These are phyloP conservation scores for Drosophila insularis DNA, from an alignment of 1,140 invertebrate genomes.

Conservation along the genomic window DNA sequence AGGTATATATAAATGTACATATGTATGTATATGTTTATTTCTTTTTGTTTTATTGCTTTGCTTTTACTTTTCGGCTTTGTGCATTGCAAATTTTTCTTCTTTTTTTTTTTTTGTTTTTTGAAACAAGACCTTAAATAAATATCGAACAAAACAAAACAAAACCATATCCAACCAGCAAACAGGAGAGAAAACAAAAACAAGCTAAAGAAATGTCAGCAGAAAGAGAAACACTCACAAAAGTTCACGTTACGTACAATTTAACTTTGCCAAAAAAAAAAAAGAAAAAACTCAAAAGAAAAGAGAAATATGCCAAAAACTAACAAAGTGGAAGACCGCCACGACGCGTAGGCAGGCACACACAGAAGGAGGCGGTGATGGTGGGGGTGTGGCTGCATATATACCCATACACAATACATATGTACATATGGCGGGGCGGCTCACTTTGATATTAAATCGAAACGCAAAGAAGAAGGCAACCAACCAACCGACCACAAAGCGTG, in stretches of 20 bases:
- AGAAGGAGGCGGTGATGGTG: constrained; percentile 6
- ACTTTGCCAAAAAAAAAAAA: constrained; percentile 56
- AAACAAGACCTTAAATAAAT: constrained; percentile 62
- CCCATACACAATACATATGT: constrained; percentile 22
- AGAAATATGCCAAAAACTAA: constrained; percentile 50
- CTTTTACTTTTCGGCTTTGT: constrained; percentile 39
- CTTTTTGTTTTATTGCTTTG: constrained; percentile 13
- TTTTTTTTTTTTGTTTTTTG: constrained; percentile 4
- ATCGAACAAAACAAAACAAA: constrained; percentile 25
- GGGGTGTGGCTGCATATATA: constrained; percentile 41
- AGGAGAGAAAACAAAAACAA: constrained; percentile 13
- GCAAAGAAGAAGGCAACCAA: constrained; percentile 44
- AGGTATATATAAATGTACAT: neutral
- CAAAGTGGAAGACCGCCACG: constrained; percentile 53
- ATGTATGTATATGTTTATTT: constrained; percentile 12
- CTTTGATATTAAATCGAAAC: constrained; percentile 77
- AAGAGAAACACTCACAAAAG: constrained; percentile 44
- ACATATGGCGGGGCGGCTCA: constrained; percentile 57
- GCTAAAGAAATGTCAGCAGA: constrained; percentile 8
- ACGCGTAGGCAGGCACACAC: constrained; percentile 33
- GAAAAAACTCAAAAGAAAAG: constrained; percentile 25
- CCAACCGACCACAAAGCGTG: constrained; percentile 53
- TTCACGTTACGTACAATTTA: constrained; percentile 67
- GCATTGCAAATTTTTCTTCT: constrained; percentile 45
- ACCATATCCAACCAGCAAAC: constrained; percentile 3